Conservation (phyloP, 2,113 vertebrate species). For the Calyptommatus sinebrachiatus region DNA sequence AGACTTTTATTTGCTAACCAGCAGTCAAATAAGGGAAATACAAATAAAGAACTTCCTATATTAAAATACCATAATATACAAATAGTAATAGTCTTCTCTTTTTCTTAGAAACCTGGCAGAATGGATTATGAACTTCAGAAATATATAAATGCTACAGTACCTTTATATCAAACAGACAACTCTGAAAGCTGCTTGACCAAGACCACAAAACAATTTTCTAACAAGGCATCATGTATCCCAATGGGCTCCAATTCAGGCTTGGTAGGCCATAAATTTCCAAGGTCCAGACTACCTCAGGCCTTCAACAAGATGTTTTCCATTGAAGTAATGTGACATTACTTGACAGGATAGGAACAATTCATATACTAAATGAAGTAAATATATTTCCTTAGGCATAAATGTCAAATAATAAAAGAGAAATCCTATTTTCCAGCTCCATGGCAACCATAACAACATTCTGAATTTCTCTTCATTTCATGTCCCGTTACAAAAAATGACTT, state of each 20-base stretch:
- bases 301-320: neutral
- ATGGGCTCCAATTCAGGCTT: neutral
- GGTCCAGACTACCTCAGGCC: neutral
- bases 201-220: neutral
- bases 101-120: neutral
- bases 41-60: neutral
- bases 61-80: neutral
- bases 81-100: neutral
- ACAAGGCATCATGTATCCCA: neutral
- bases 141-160: neutral
- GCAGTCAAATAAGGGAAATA: too few species aligned
- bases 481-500: neutral
- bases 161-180: neutral
- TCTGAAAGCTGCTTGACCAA: neutral
- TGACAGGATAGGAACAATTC: neutral
- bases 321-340: neutral
- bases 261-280: neutral
- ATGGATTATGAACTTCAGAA: neutral
- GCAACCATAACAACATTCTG: slow-evolving; percentile 4
- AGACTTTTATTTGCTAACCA: too few species aligned
- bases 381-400: neutral
- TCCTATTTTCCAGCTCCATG: neutral
- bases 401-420: neutral
- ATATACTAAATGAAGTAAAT: slow-evolving; percentile 1
- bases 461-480: neutral